Evolutionary conservation across 2,113 vertebrate species (phyloP).

Genomic region (Diadophis punctatus): DNA sequence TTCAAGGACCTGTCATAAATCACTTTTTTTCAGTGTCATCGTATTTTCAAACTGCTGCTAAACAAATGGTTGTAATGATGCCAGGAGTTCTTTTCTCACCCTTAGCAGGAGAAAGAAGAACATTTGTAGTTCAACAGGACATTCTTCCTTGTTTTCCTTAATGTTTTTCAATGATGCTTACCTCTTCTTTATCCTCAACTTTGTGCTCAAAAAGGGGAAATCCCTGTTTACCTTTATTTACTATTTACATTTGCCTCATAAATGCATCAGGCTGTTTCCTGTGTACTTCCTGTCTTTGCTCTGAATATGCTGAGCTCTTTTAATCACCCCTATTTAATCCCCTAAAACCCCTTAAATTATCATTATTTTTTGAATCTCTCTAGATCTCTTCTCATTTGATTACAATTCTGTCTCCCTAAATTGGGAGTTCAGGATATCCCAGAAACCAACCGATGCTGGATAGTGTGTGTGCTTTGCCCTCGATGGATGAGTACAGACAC

Average conservation of each 20-base stretch:
- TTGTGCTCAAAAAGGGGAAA: background rate
- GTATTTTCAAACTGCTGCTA: background rate
- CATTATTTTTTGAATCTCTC: background rate
- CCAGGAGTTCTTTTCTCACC: background rate
- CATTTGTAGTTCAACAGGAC: background rate
- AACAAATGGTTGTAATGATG: background rate
- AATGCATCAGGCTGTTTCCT: background rate
- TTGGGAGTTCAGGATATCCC: background rate
- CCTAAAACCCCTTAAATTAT: background rate
- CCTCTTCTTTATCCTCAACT: background rate
- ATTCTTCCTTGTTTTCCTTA: background rate
- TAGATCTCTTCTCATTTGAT: background rate
- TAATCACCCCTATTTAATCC: conserved; percentile 18
- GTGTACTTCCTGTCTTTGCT: background rate
- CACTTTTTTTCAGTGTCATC: background rate
- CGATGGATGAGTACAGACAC: background rate
- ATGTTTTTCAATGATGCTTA: background rate
- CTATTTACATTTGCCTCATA: background rate
- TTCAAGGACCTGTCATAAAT: background rate
- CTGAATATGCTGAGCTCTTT: background rate
- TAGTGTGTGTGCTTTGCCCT: background rate
- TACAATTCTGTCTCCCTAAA: background rate
- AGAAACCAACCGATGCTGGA: background rate
- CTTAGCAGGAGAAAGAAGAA: background rate
- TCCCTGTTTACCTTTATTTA: background rate